phyloP scores from a whole-genome alignment of 2,888 invertebrate genomes.

The Seira ritae region DNA sequence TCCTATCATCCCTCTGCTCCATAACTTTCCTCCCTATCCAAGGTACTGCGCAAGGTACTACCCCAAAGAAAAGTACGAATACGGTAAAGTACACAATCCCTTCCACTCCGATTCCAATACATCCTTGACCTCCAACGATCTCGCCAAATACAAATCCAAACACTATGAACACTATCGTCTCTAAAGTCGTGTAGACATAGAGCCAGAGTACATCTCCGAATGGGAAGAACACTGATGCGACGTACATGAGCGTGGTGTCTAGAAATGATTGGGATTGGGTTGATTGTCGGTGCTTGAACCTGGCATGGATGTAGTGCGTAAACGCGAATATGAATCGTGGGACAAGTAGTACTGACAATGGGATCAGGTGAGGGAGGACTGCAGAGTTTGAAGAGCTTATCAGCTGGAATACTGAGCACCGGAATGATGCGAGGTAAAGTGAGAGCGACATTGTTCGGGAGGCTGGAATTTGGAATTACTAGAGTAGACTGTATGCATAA shows the following conservation, averaged over 20 bases:
- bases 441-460: constrained; percentile 68
- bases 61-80: background rate
- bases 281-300: background rate
- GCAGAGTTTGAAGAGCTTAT: background rate
- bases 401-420: constrained; percentile 49
- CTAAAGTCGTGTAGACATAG: constrained; percentile 68
- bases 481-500: constrained; percentile 4
- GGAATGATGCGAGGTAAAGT: constrained; percentile 52
- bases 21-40: background rate
- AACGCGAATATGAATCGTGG: constrained; percentile 65
- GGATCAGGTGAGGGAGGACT: constrained; percentile 49
- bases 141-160: constrained; percentile 51
- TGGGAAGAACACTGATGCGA: constrained; percentile 69
- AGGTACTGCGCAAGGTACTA: constrained; percentile 21
- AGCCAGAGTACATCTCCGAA: constrained; percentile 68
- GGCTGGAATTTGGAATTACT: constrained; percentile 39
- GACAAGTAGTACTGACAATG: constrained; percentile 45
- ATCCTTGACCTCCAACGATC: background rate
- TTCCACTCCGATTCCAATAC: background rate
- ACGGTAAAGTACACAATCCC: background rate
- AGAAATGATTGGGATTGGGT: constrained; percentile 4
- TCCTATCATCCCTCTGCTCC: background rate
- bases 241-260: constrained; percentile 61
- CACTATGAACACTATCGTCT: constrained; percentile 62
- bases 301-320: constrained; percentile 46